A percentile compares a stretch with the other conserved stretches of the same genome.
Conservation (phyloP, 2,888 invertebrate species). For the Eilema depressum region DNA sequence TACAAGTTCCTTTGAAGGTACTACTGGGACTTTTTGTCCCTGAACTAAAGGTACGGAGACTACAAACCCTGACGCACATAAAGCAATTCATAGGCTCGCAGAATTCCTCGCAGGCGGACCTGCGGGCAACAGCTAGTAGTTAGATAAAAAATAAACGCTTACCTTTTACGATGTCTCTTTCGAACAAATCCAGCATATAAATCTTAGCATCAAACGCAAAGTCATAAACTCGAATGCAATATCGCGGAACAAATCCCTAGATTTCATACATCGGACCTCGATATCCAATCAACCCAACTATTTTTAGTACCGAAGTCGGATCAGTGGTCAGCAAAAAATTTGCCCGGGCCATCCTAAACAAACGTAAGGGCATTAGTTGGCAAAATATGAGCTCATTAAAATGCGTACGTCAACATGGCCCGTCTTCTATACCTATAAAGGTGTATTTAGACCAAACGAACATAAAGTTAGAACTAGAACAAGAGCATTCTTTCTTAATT, state of each 20-base stretch:
- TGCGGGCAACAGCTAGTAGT: neutral
- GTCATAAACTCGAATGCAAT: constrained; percentile 25
- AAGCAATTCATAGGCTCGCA: too few species aligned
- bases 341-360: constrained; percentile 58
- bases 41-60: too few species aligned
- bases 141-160: neutral
- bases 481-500: too few species aligned
- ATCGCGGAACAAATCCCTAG: constrained; percentile 33
- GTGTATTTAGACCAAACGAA: too few species aligned
- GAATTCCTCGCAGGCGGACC: too few species aligned
- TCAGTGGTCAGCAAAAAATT: constrained; percentile 58
- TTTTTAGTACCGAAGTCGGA: constrained; percentile 37
- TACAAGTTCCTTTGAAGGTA: too few species aligned
- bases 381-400: constrained; percentile 65
- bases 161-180: neutral
- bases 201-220: constrained; percentile 22
- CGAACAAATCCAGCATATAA: neutral
- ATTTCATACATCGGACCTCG: constrained; percentile 40
- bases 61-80: too few species aligned
- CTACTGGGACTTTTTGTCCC: too few species aligned
- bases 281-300: constrained; percentile 58
- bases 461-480: too few species aligned
- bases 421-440: constrained; percentile 46
- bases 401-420: constrained; percentile 52
- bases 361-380: constrained; percentile 60